Base-by-base conservation (phyloP, 2,113 vertebrate species). In the Alces alces region DNA sequence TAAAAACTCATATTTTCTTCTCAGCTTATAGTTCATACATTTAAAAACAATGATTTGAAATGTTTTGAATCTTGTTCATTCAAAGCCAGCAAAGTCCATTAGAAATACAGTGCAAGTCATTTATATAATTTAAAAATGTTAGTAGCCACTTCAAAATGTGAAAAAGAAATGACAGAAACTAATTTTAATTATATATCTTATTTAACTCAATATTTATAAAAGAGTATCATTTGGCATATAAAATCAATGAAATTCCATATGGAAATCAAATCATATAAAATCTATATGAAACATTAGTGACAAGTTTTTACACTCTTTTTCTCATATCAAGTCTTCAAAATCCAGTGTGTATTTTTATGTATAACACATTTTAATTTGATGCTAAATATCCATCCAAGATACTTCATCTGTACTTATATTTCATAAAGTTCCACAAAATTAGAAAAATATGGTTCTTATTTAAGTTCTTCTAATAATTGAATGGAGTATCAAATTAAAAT, bases 31-130 rank as follows among this genome's bases (percentile, higher is more conserved):
- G 80, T 82, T n/a, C 79, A 83, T 85, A 47, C 39, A 79, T 90
- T 25, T 85, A 36, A 89, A 84, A 64, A 60, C 30, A 45, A 52
- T 28, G 78, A 43, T 93, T 82, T 89, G 91, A 89, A 82, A 91
- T 91, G 58, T 95, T 94, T 94, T 98, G n/a, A 86, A 90, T 93
- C 64, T 90, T 79, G 36, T 89, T 66, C 70, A 39, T 90, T 83
- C 33, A 66, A 84, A 94, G 23, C 55, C 50, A 84, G 33, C 1
- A 0, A 57, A 85, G 55, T 39, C 60, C 60, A 50, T 94, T 84
- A 84, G 55, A 94, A 95, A 87, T 90, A 84, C 19, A 28, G 78
- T 54, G 11, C 0, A 21, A 90, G 30, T 45, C 50, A 30, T 84
- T 78, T 91, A 92, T 66, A 28, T 54, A 52, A 90, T 78, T 93